Evolutionary conservation across 1,140 invertebrate species (phyloP).

Genomic region (Saccostrea echinata): DNA sequence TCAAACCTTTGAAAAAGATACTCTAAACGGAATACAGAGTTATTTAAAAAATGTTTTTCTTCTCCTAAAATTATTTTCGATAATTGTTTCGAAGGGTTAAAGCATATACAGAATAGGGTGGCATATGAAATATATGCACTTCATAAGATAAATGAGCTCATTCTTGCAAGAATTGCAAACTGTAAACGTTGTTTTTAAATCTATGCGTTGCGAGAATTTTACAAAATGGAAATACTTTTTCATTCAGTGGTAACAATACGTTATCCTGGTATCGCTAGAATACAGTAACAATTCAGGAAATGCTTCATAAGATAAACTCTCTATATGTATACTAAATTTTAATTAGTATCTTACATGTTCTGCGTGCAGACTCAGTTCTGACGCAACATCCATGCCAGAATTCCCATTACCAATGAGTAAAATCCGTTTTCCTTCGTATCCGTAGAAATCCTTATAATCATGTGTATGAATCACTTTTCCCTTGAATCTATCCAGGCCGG

Average conservation of each 20-base stretch:
- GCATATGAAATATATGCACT: no score
- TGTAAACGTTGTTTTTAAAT: neutral
- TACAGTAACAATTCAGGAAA: neutral
- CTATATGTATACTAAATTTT: no score
- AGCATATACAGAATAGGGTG: no score
- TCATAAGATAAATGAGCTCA: no score
- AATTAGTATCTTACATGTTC: slow-evolving; percentile 52
- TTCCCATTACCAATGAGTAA: slow-evolving; percentile 82
- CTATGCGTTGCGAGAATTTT: no score
- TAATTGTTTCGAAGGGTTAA: neutral
- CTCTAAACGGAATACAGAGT: neutral
- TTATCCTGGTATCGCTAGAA: neutral
- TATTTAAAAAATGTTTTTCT: neutral
- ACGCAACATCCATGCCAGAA: slow-evolving; percentile 81
- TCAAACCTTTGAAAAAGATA: neutral
- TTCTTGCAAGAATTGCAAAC: neutral
- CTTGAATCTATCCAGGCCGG: slow-evolving; percentile 78
- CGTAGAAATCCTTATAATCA: slow-evolving; percentile 75
- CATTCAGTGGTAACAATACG: no score
- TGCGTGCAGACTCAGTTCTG: slow-evolving; percentile 77
- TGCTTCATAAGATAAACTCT: neutral
- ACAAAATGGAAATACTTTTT: no score
- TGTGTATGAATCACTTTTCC: slow-evolving; percentile 81
- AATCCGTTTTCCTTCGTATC: slow-evolving; percentile 80
- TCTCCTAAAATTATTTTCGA: neutral